A percentile compares a stretch with the other conserved stretches of the same genome.
These are phyloP conservation scores for Prochilodus magdalenae DNA, from an alignment of 2,113 vertebrate genomes.

Conservation along the genomic window DNA sequence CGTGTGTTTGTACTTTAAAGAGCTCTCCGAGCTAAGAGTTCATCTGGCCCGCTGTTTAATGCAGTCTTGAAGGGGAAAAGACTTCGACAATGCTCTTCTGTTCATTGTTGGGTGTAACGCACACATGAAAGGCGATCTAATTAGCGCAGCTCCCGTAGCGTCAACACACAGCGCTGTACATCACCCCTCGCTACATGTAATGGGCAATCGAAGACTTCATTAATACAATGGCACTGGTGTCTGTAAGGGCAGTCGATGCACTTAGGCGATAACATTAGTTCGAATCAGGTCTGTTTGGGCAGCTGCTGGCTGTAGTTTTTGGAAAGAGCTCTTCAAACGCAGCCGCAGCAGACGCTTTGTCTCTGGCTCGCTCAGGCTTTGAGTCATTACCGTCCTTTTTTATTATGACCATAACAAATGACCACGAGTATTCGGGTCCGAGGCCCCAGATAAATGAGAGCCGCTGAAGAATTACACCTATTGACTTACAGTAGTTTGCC, in stretches of 20 bases:
- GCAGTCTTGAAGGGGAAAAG: conserved; percentile 6
- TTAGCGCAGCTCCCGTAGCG: background rate
- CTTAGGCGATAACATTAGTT: conserved; percentile 69
- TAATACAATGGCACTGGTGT: conserved; percentile 54
- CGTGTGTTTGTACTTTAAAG: conserved; percentile 46
- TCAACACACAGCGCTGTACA: background rate
- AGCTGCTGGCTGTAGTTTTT: conserved; percentile 76
- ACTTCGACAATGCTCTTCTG: background rate
- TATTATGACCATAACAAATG: conserved; percentile 82
- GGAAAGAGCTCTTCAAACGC: conserved; percentile 73
- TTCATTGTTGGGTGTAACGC: conserved; percentile 16
- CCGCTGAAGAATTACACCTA: conserved; percentile 74
- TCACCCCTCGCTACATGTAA: background rate
- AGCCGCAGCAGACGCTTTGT: conserved; percentile 72
- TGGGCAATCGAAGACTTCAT: background rate
- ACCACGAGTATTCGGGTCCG: conserved; percentile 65
- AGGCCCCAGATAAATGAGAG: conserved; percentile 70
- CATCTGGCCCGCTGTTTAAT: conserved; percentile 51
- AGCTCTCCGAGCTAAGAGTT: conserved; percentile 62
- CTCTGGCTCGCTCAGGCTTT: conserved; percentile 65
- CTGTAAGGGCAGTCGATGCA: conserved; percentile 62
- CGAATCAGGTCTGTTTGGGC: conserved; percentile 73
- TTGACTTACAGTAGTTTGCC: conserved; percentile 85
- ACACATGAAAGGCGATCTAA: conserved; percentile 29
- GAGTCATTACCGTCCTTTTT: conserved; percentile 77